Evolutionary conservation across 2,888 invertebrate species (phyloP).

Genomic region (Parapristionchus giblindavisi): DNA sequence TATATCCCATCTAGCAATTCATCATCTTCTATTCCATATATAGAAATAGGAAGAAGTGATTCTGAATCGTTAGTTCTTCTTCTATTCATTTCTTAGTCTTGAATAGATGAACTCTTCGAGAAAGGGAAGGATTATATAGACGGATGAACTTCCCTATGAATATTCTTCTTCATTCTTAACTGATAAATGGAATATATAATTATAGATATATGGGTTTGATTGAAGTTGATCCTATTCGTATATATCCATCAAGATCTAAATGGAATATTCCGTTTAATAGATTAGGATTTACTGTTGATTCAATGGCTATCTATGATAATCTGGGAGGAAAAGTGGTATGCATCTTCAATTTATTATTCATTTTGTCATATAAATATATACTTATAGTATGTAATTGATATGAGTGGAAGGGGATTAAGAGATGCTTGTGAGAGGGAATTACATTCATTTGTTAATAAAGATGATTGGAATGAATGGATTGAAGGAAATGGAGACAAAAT

Average conservation of each 20-base stretch:
- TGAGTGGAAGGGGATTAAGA: constrained; percentile 14
- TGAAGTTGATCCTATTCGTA: constrained; percentile 25
- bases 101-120: not conserved
- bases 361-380: not conserved
- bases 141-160: not conserved
- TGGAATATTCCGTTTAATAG: constrained; percentile 17
- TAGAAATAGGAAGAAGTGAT: constrained; percentile 24
- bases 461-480: not conserved
- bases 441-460: not conserved
- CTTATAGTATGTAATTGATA: constrained; percentile 18
- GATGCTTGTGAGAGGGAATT: constrained; percentile 24
- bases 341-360: not conserved
- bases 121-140: not conserved
- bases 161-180: not conserved
- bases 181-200: not conserved
- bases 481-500: not conserved
- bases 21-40: constrained; percentile 1
- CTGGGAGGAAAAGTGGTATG: constrained; percentile 25
- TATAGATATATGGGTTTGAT: not conserved
- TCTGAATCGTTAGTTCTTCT: not conserved
- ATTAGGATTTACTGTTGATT: constrained; percentile 29
- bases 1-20: constrained; percentile 15
- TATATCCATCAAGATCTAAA: not conserved
- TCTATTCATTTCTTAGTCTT: not conserved
- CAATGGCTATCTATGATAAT: constrained; percentile 21